Base-by-base conservation (phyloP, 1,140 invertebrate species). In the Plutomurus gul region DNA sequence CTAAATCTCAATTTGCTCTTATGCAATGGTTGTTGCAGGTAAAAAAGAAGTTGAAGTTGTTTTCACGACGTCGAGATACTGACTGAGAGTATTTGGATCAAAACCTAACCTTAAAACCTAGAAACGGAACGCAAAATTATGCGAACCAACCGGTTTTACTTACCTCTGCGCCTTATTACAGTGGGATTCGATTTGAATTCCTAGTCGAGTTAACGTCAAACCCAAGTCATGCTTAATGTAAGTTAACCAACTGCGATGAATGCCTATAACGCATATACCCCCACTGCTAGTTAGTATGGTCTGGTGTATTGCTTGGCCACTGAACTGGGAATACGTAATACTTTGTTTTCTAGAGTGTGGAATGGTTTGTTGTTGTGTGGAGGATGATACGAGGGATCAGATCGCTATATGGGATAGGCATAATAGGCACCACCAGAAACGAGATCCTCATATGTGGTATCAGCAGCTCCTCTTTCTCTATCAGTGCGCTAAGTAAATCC, bases 61-160 rank as follows among this genome's bases (percentile, higher is more conserved):
- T 43, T 72, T 39, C 56, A 70, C 56, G 65, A 70, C 46, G 77
- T 10, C 47, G 65, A 73, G 70, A 49, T 25, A 37, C 71, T 79
- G 72, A 74, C 77, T 79, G 49, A 76, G 30, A 40, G 40, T 79
- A 79, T 75, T 49, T 79, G 78, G 78, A 79, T 79, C 78, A 79
- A 73, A 43, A 79, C 72, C 78, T 79, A 79, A 79, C 78, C 78
- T 79, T 79, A 79, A 79, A 79, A 79, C 78, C 78, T 73, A 79
- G 78, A 79, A 79, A 79, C 78, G 74, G 78, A 79, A 79, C 78
- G 78, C 78, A 79, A 71, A 79, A 79, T 79, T 79, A 79, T 79
- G 78, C 78, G 78, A 79, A 79, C 73, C 78, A 75, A 79, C 78
- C 78, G 78, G 78, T 79, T 79, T 79, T 47, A 72, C 56, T 36